Percentiles rank a stretch among this genome's conserved stretches.
These are phyloP conservation scores for Rhyacichthys aspro DNA, from an alignment of 2,797 vertebrate genomes.

Conservation along the genomic window DNA sequence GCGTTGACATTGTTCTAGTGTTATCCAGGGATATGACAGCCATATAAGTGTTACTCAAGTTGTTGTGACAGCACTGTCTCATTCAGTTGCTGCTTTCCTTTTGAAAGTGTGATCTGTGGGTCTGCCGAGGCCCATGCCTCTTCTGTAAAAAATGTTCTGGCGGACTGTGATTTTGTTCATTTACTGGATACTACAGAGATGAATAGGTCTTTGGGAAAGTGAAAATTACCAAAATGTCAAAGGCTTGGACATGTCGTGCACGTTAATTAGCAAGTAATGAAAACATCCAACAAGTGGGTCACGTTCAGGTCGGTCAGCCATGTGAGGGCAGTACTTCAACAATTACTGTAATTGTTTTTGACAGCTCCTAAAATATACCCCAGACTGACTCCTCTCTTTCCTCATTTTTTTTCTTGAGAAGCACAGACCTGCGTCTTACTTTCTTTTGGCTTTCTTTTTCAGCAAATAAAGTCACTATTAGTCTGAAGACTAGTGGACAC, in stretches of 20 bases:
- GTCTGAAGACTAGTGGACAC: too few species aligned
- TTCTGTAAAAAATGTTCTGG: background rate
- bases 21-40: constrained; percentile 43
- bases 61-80: constrained; percentile 59
- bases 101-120: constrained; percentile 36
- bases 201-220: constrained; percentile 2
- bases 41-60: constrained; percentile 30
- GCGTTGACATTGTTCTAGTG: constrained; percentile 31
- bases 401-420: too few species aligned
- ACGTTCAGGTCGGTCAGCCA: constrained; percentile 13
- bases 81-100: constrained; percentile 34
- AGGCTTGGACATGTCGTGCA: background rate
- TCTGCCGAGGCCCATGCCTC: constrained; percentile 25
- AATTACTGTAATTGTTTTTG: constrained; percentile 22
- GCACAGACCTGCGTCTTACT: too few species aligned
- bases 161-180: constrained; percentile 8
- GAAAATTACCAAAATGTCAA: background rate
- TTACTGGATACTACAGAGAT: constrained; percentile 5
- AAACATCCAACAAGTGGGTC: constrained; percentile 15
- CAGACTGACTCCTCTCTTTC: constrained; percentile 5
- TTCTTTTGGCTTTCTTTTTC: too few species aligned
- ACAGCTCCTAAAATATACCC: constrained; percentile 24
- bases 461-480: too few species aligned
- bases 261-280: constrained; percentile 16
- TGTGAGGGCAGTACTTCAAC: background rate